Percentiles rank a stretch among this genome's conserved stretches.
phyloP scores from a whole-genome alignment of 2,113 vertebrate genomes.

The Neodontobutis hainanensis region DNA sequence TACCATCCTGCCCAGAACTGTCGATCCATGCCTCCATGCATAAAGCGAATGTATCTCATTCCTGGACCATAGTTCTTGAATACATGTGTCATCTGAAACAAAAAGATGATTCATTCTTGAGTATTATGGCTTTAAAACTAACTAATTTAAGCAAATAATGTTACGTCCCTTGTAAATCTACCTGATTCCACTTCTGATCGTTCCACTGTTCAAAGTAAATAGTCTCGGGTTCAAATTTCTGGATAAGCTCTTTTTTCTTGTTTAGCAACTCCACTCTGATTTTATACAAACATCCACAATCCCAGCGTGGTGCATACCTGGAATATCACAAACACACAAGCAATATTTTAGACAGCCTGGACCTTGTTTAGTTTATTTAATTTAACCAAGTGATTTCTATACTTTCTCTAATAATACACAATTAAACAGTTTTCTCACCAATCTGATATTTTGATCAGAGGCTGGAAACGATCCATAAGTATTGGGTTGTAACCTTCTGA shows the following conservation, averaged over 20 bases:
- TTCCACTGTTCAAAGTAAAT: slow-evolving; percentile 74
- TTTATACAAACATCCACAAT: slow-evolving; percentile 72
- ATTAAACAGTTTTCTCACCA: slow-evolving; percentile 66
- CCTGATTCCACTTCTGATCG: slow-evolving; percentile 71
- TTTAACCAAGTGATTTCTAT: background rate
- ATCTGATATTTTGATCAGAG: slow-evolving; percentile 75
- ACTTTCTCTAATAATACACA: background rate
- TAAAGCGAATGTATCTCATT: slow-evolving; percentile 85
- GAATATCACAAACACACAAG: slow-evolving; percentile 10
- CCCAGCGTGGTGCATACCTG: slow-evolving; percentile 77
- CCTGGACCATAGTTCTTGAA: slow-evolving; percentile 87
- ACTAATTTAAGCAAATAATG: background rate
- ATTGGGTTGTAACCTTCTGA: slow-evolving; percentile 67
- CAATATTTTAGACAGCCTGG: background rate
- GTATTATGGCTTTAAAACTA: background rate
- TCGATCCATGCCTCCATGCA: slow-evolving; percentile 87
- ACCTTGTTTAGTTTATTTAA: background rate
- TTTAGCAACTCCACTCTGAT: slow-evolving; percentile 72
- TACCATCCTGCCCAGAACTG: slow-evolving; percentile 93
- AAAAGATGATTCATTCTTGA: background rate
- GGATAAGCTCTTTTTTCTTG: slow-evolving; percentile 33
- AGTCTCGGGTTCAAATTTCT: slow-evolving; percentile 44
- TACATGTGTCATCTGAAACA: slow-evolving; percentile 84
- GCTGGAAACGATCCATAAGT: slow-evolving; percentile 74
- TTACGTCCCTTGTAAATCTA: slow-evolving; percentile 5